phyloP scores from a whole-genome alignment of 2,113 vertebrate genomes.

The Pitta sordida region DNA sequence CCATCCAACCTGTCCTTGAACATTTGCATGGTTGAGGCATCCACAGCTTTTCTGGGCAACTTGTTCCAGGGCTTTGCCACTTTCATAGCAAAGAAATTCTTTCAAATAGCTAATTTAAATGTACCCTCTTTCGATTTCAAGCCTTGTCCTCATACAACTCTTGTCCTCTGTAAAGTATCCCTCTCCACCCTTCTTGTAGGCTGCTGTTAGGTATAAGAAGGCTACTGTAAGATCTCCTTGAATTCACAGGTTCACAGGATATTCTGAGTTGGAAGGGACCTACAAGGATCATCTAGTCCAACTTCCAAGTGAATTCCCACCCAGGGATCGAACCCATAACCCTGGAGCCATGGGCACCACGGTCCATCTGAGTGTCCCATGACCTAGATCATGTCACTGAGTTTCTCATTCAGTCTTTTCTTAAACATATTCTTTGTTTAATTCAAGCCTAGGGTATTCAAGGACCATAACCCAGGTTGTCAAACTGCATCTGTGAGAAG shows the following conservation, averaged over 20 bases:
- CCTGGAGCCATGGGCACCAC: no score
- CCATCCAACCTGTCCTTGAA: not conserved
- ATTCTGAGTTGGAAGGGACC: no score
- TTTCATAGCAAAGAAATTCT: not conserved
- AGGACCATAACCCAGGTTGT: not conserved
- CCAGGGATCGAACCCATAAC: no score
- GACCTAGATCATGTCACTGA: no score
- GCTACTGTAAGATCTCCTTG: not conserved
- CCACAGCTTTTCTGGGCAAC: not conserved
- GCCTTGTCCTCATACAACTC: not conserved
- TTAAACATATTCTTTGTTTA: not conserved
- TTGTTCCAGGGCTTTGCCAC: not conserved
- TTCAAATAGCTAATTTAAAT: not conserved
- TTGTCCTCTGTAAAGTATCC: not conserved
- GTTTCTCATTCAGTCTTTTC: no score
- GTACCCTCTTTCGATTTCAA: not conserved
- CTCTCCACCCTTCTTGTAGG: not conserved
- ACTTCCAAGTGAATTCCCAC: no score
- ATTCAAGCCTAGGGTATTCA: not conserved
- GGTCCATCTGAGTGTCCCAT: no score
- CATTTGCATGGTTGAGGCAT: not conserved
- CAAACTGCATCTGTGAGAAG: not conserved
- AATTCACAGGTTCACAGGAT: no score
- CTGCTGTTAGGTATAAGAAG: not conserved
- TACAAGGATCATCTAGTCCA: no score